These are phyloP conservation scores for Stegodyphus mimosarum DNA, from an alignment of 1,140 invertebrate genomes.

Conservation along the genomic window DNA sequence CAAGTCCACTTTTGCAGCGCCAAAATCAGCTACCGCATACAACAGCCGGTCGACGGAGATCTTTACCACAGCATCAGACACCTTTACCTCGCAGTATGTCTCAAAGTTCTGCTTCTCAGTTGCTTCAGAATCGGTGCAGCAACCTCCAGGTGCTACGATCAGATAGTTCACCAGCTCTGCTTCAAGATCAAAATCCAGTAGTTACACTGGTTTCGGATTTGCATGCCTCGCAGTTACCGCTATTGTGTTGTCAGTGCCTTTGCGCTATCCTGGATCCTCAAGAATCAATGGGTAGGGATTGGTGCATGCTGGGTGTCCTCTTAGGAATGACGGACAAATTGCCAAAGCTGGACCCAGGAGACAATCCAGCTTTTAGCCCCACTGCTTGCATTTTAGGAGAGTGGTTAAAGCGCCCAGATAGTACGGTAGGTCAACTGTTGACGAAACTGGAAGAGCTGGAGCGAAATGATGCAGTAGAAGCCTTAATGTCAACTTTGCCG, in stretches of 20 bases:
- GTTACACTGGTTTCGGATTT: slow-evolving; percentile 70
- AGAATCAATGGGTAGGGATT: slow-evolving; percentile 82
- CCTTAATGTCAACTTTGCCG: slow-evolving; percentile 69
- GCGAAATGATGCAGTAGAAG: slow-evolving; percentile 71
- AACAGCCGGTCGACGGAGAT: neutral
- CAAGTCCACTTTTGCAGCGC: neutral
- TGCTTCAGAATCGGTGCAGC: neutral
- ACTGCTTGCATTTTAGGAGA: slow-evolving; percentile 71
- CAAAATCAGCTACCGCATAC: neutral
- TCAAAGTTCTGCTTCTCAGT: neutral
- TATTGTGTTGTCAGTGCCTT: slow-evolving; percentile 70
- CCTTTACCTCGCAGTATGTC: neutral
- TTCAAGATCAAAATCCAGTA: slow-evolving; percentile 2
- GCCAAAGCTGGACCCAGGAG: slow-evolving; percentile 70
- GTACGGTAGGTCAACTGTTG: slow-evolving; percentile 70
- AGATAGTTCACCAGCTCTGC: slow-evolving; percentile 15
- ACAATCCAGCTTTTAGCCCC: slow-evolving; percentile 67
- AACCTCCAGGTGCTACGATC: neutral
- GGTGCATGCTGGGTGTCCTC: slow-evolving; percentile 83
- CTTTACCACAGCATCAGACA: neutral
- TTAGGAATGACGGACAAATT: slow-evolving; percentile 75
- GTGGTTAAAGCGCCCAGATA: slow-evolving; percentile 69
- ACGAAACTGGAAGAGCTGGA: slow-evolving; percentile 71
- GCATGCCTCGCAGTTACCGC: slow-evolving; percentile 71
- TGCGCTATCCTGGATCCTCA: slow-evolving; percentile 80